Evolutionary conservation across 2,797 vertebrate genomes (phyloP), one percentile per base, ranked within the genome.

Genomic region (Stomatorhinus walkeri): DNA sequence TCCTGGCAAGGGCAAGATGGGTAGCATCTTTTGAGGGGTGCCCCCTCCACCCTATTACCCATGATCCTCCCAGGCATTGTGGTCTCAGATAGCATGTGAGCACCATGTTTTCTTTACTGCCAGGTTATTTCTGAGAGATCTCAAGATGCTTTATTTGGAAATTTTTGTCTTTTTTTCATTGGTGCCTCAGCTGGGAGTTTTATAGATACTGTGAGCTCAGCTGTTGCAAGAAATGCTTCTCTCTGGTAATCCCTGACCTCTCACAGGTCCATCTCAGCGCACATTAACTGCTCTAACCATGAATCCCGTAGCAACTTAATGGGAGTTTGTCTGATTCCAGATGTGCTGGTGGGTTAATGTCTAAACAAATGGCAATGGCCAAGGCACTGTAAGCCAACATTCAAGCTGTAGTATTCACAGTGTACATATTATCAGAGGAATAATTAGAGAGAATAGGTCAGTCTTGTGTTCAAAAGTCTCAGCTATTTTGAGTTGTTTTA

Each of bases 141-240:
- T 43, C 10, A 4, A 76, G n/a, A 68, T 22, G 49, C 49, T 89
- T 84, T 40, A 36, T 87, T 49, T 72, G 68, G 40, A 79, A 40
- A 87, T 89, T 83, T 81, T 43, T 40, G 72, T 2, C 43, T 59
- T 19, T 32, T 32, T 32, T 89, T 48, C 54, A 51, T 81, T 85
- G 43, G 24, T 52, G 48, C 86, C 40, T 36, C 46, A 43, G 76
- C 87, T 89, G 92, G 92, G 87, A 92, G 93, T 90, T 94, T 95
- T 95, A 95, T 91, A 92, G 87, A 64, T 92, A 90, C 90, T 89
- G 93, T 94, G 94, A 92, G 92, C 92, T 94, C 90, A 92, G 94
- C 92, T 93, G 92, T 91, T 91, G 89, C 91, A 91, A 89, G 89
- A 87, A 91, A 89, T 93, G 88, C 91, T 91, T 93, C 91, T 91